Conservation (phyloP, 2,888 invertebrate genomes). For the Iphiclides podalirius region DNA sequence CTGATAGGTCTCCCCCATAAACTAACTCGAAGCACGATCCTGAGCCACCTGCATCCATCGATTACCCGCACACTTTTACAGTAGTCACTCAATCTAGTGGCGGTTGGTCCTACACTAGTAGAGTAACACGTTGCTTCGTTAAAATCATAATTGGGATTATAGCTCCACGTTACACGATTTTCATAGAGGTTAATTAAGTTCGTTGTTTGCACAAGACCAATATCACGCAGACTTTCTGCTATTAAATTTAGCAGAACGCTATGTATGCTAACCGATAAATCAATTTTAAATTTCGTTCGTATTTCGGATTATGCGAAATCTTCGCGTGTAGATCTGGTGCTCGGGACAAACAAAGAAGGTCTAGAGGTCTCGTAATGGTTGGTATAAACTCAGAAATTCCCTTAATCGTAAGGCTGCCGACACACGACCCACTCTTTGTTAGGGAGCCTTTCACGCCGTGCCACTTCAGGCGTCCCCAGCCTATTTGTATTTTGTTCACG, state of each 20-base stretch:
- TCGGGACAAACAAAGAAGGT: conserved; percentile 24
- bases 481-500: conserved; percentile 75
- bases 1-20: too few species aligned
- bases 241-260: conserved; percentile 3
- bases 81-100: not conserved
- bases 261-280: conserved; percentile 1
- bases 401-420: conserved; percentile 45
- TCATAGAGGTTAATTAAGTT: conserved; percentile 16
- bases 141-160: conserved; percentile 14
- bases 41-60: too few species aligned
- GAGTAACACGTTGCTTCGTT: conserved; percentile 7
- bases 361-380: conserved; percentile 32
- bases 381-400: conserved; percentile 44
- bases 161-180: not conserved
- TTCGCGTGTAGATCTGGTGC: conserved; percentile 24
- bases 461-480: conserved; percentile 53
- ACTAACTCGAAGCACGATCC: too few species aligned
- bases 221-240: conserved; percentile 8
- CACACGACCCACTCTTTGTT: conserved; percentile 58
- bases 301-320: conserved; percentile 19
- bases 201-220: conserved; percentile 11
- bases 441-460: conserved; percentile 55
- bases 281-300: not conserved
- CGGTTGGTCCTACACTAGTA: not conserved
- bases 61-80: too few species aligned